A percentile compares a stretch with the other conserved stretches of the same genome.
phyloP scores from a whole-genome alignment of 1,140 invertebrate species.

The Drosophila rufa region DNA sequence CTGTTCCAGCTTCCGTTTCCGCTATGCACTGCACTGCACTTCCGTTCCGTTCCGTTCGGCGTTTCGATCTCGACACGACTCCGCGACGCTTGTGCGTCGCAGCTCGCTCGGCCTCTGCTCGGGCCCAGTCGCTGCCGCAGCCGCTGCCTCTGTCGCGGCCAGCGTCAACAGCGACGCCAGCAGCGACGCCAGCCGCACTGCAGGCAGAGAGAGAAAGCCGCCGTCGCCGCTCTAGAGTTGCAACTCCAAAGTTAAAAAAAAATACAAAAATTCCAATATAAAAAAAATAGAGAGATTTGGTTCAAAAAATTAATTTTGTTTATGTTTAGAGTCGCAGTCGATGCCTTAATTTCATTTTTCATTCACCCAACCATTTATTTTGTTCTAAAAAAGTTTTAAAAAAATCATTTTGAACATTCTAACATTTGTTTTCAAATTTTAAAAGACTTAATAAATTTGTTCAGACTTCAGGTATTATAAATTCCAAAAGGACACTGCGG shows the following conservation, averaged over 20 bases:
- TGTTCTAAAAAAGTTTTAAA: too few species aligned
- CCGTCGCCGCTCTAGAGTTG: conserved; percentile 9
- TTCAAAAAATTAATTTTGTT: too few species aligned
- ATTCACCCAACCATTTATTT: too few species aligned
- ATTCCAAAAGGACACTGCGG: too few species aligned
- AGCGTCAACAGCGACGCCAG: conserved; percentile 3
- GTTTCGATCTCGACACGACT: conserved; percentile 78
- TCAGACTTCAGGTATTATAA: too few species aligned
- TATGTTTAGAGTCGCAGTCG: too few species aligned
- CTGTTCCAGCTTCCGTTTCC: conserved; percentile 73
- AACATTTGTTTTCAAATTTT: too few species aligned
- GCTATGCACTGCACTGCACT: conserved; percentile 76
- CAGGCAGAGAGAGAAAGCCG: conserved; percentile 23
- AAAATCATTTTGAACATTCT: too few species aligned
- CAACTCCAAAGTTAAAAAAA: conserved; percentile 19
- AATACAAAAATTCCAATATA: not conserved
- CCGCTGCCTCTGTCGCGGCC: conserved; percentile 4
- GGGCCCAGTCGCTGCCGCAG: not conserved
- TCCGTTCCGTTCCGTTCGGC: conserved; percentile 56
- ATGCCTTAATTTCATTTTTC: too few species aligned
- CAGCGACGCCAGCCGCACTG: conserved; percentile 3
- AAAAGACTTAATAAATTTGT: too few species aligned
- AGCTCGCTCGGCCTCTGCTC: conserved; percentile 26
- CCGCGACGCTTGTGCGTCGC: conserved; percentile 34
- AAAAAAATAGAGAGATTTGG: not conserved